A percentile compares a stretch with the other conserved stretches of the same genome.
Conservation (phyloP, 92 coral and sea anemone species). For the Desmophyllum pertusum region DNA sequence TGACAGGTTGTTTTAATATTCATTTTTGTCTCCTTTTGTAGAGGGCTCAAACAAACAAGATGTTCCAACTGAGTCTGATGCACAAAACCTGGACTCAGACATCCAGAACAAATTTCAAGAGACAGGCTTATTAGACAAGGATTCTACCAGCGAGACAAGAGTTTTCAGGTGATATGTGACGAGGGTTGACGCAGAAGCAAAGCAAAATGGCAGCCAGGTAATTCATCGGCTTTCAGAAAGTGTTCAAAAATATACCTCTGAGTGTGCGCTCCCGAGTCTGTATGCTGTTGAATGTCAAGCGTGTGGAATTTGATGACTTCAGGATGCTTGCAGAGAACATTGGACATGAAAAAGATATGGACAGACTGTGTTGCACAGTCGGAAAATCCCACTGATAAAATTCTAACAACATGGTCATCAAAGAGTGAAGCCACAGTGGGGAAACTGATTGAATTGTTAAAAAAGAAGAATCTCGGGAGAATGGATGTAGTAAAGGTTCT, state of each 20-base stretch:
- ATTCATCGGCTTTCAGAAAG: not conserved
- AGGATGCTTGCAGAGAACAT: conserved; percentile 47
- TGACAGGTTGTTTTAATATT: no score
- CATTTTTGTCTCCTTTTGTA: not conserved
- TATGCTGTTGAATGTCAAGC: conserved; percentile 2
- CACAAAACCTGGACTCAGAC: not conserved
- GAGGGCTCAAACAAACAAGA: not conserved
- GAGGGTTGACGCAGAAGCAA: conserved; percentile 3
- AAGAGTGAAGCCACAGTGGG: conserved; percentile 40
- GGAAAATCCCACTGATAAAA: conserved; percentile 28
- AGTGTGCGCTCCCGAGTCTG: not conserved
- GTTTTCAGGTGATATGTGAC: not conserved
- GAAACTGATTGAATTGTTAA: conserved; percentile 37
- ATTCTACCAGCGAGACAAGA: not conserved
- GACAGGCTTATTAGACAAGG: not conserved
- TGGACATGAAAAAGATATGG: conserved; percentile 19
- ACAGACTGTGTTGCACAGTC: conserved; percentile 8
- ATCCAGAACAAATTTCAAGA: not conserved
- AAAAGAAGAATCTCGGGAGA: conserved; percentile 12
- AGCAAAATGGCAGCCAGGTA: not conserved
- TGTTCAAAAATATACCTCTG: not conserved
- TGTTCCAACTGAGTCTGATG: not conserved
- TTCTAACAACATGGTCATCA: conserved; percentile 37
- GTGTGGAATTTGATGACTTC: conserved; percentile 32
- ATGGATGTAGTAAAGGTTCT: conserved; percentile 38